A percentile compares a stretch with the other conserved stretches of the same genome.
phyloP scores from a whole-genome alignment of 1,140 invertebrate genomes.

The Orius insidiosus region DNA sequence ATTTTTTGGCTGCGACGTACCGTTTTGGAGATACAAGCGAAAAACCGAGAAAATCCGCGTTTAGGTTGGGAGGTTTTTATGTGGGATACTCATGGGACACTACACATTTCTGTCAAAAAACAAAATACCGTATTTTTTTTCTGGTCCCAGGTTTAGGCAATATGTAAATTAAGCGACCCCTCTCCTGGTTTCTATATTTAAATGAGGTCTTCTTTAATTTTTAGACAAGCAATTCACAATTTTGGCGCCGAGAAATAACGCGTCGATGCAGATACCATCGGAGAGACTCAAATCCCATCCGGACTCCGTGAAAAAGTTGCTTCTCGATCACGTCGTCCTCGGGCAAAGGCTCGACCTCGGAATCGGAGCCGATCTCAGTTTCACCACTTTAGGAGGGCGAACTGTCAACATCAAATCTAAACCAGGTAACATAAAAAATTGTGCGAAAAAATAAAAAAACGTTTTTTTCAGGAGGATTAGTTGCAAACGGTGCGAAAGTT shows the following conservation, averaged over 20 bases:
- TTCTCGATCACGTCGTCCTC: conserved; percentile 36
- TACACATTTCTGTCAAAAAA: too few relatives aligned
- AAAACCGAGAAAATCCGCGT: too few relatives aligned
- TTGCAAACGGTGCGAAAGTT: conserved; percentile 32
- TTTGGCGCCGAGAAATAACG: conserved; percentile 35
- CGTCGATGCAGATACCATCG: conserved; percentile 25
- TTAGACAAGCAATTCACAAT: conserved; percentile 39
- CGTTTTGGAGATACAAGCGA: too few relatives aligned
- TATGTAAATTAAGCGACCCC: too few relatives aligned
- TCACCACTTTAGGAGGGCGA: conserved; percentile 32
- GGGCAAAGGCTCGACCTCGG: conserved; percentile 27
- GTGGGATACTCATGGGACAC: too few relatives aligned
- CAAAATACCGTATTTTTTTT: too few relatives aligned
- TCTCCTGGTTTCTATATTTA: too few relatives aligned
- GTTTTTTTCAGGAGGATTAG: conserved; percentile 22
- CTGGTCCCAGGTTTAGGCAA: too few relatives aligned
- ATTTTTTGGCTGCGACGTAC: too few relatives aligned
- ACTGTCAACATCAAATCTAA: conserved; percentile 29
- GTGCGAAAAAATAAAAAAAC: not conserved
- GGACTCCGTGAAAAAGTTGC: conserved; percentile 31
- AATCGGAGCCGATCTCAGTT: conserved; percentile 27
- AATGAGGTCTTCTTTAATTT: conserved; percentile 19
- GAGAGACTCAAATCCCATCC: conserved; percentile 27
- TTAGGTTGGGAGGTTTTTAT: too few relatives aligned
- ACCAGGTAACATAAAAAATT: conserved; percentile 23